These are phyloP conservation scores for Rapana venosa DNA, from an alignment of 2,888 invertebrate species.

Conservation along the genomic window DNA sequence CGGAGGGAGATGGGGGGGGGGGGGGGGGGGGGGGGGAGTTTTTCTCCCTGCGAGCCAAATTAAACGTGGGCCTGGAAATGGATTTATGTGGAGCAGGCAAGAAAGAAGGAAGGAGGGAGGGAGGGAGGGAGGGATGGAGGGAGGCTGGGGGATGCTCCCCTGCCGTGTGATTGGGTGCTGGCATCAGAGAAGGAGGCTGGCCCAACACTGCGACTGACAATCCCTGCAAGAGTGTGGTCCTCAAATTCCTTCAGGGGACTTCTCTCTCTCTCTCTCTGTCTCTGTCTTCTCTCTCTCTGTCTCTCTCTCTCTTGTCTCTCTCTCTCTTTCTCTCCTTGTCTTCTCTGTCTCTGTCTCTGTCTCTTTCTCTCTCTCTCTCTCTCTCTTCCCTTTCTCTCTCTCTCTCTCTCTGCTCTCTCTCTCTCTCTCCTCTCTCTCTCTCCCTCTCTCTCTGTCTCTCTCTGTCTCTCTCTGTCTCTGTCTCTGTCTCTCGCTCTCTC, in stretches of 20 bases:
- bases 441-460: neutral
- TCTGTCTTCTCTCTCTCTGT: neutral
- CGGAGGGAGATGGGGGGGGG: too few species aligned
- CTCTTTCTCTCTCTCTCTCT: too few species aligned
- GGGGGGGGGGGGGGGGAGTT: neutral
- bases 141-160: neutral
- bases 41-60: neutral
- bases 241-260: neutral
- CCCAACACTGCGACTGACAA: neutral
- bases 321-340: neutral
- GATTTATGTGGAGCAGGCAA: constrained; percentile 22
- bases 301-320: neutral
- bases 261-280: neutral
- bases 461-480: neutral
- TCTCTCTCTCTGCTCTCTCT: too few species aligned
- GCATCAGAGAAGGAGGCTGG: neutral
- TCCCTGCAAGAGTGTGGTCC: neutral
- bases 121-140: too few species aligned
- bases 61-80: constrained; percentile 23
- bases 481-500: constrained; percentile 27
- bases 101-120: too few species aligned
- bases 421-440: too few species aligned
- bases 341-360: too few species aligned
- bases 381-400: too few species aligned
- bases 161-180: neutral